Percentiles rank a stretch among this genome's conserved stretches.
These are phyloP conservation scores for Drosophila insularis DNA, from an alignment of 1,140 invertebrate genomes.

Conservation along the genomic window DNA sequence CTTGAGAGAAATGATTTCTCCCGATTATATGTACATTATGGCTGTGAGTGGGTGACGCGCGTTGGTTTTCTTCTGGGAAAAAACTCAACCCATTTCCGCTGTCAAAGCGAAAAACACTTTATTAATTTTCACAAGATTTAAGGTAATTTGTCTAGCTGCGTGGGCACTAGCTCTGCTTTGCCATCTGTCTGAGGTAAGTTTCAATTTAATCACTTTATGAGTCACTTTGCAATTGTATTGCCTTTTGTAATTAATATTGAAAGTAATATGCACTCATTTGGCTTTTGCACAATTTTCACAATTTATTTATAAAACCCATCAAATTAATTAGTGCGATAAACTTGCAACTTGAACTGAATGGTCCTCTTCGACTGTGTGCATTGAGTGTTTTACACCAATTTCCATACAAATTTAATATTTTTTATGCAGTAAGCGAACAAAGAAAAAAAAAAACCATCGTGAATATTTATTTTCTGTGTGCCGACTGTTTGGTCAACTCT, in stretches of 20 bases:
- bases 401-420: constrained; percentile 33
- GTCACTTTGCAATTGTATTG: constrained; percentile 18
- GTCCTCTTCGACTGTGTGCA: constrained; percentile 8
- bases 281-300: not conserved
- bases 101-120: constrained; percentile 36
- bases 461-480: constrained; percentile 13
- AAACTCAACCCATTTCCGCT: constrained; percentile 69
- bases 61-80: constrained; percentile 49
- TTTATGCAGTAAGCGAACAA: constrained; percentile 31
- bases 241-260: constrained; percentile 15
- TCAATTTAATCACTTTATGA: constrained; percentile 41
- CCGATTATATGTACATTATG: not conserved
- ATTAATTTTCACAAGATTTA: constrained; percentile 65
- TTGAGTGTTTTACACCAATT: constrained; percentile 25
- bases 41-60: constrained; percentile 42
- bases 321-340: constrained; percentile 53
- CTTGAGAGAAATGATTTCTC: not conserved
- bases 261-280: constrained; percentile 4
- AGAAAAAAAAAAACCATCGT: not conserved
- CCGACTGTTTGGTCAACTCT: constrained; percentile 41
- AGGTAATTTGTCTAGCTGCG: constrained; percentile 64
- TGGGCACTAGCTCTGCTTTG: constrained; percentile 8
- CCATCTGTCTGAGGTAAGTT: constrained; percentile 39
- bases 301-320: constrained; percentile 28
- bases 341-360: constrained; percentile 35